Base-by-base conservation (phyloP, 2,888 invertebrate genomes). In the Pachycephus smyrnensis region DNA sequence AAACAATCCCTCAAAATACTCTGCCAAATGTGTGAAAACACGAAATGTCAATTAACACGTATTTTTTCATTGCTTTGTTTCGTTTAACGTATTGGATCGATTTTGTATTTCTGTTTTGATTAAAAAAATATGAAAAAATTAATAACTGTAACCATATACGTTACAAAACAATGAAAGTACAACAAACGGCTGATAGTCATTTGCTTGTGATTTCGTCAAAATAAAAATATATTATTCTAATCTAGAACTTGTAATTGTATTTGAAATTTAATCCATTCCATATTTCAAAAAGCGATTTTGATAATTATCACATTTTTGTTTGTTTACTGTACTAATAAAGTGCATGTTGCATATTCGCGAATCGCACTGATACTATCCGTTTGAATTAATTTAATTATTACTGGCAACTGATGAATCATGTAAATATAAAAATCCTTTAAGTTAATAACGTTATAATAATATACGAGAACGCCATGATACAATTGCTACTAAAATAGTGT, bases 1-100 rank as follows among this genome's bases (percentile, higher is more conserved):
- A 79, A 55, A 80, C 76, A 80, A 82, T 78, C 75, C 76, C 79
- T 86, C 87, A 87, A 89, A 89, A 86, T 84, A 86, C 86, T 88
- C 85, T 82, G 87, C 84, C 84, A 85, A 86, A 81, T 80, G 78
- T 68, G 76, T 75, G 40, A 76, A 23, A 36, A 32, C 55, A 55
- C 23, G 23, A 55, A 55, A 55, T 55, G 23, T 9, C 1, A 40
- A 40, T 40, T 40, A 40, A 40, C 40, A 4, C 15, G 15, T 40
- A 40, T 23, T 40, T 40, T 40, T 40, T 23, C 71, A 4, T 76
- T 73, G 31, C 6, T 76, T 78, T 68, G 76, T 23, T 9, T 69
- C 23, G 12, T 31, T 40, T 40, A 40, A 23, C 15, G 36, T 75
- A 36, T 12, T 11, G 30, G 30, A 69, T n/a, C 69, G 12, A 69